Conservation (phyloP, 1,140 invertebrate species). For the Steinernema feltiae region DNA sequence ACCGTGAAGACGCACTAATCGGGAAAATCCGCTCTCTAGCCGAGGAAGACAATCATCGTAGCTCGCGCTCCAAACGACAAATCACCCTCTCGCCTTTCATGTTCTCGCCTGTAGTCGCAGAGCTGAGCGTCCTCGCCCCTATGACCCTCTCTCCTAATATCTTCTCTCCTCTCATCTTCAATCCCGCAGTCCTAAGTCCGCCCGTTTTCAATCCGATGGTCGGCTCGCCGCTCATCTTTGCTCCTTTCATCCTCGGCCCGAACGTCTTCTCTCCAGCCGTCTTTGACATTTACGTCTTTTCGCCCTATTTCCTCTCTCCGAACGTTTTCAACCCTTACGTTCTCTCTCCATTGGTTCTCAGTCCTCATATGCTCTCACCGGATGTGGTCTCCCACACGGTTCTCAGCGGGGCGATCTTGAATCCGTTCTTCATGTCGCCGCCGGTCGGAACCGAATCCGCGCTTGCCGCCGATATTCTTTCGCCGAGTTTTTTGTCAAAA, state of each 20-base stretch:
- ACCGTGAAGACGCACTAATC: constrained; percentile 26
- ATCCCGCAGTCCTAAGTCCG: constrained; percentile 29
- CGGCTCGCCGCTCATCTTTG: not conserved
- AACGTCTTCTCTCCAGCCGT: constrained; percentile 39
- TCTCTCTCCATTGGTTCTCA: constrained; percentile 35
- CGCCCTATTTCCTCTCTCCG: constrained; percentile 40
- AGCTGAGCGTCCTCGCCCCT: constrained; percentile 29
- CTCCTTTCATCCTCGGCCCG: constrained; percentile 40
- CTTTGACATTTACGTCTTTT: constrained; percentile 41
- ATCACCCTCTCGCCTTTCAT: constrained; percentile 29
- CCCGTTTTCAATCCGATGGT: constrained; percentile 29
- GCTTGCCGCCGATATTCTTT: constrained; percentile 30
- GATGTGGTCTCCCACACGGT: constrained; percentile 40
- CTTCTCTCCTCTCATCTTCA: constrained; percentile 31
- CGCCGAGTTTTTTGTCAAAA: constrained; percentile 21
- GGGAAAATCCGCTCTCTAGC: constrained; percentile 32
- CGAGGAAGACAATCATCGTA: not conserved
- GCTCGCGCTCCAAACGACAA: not conserved
- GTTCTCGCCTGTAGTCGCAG: constrained; percentile 23
- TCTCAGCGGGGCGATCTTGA: constrained; percentile 16
- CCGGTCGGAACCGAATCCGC: constrained; percentile 34
- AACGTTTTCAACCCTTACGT: constrained; percentile 43
- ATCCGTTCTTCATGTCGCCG: constrained; percentile 36
- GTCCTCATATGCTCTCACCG: constrained; percentile 37
- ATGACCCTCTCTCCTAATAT: constrained; percentile 29